phyloP scores from a whole-genome alignment of 2,888 invertebrate species.

The Amblyteles armatorius region DNA sequence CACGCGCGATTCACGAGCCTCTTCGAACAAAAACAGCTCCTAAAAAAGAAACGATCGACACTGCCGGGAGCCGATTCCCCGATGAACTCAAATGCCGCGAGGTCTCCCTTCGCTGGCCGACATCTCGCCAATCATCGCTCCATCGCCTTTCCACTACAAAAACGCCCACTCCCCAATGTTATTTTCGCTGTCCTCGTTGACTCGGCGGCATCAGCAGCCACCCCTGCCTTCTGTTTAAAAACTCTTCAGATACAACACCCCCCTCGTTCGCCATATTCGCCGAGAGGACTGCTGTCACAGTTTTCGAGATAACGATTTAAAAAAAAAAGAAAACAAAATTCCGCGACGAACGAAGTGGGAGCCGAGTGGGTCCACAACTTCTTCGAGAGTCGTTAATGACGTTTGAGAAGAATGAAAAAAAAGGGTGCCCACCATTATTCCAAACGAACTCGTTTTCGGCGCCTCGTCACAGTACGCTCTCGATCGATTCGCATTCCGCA shows the following conservation, averaged over 20 bases:
- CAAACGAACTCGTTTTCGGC: conserved; percentile 2
- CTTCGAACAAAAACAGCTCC: conserved; percentile 34
- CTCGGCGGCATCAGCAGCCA: conserved; percentile 20
- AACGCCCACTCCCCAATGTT: conserved; percentile 35
- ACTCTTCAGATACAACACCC: conserved; percentile 22
- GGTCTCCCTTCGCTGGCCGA: conserved; percentile 58
- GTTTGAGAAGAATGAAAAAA: conserved; percentile 8
- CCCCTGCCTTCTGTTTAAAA: conserved; percentile 31
- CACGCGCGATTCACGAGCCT: conserved; percentile 67
- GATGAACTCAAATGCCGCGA: conserved; percentile 72
- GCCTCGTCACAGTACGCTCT: background rate
- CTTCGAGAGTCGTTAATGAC: conserved; percentile 36
- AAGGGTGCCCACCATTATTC: conserved; percentile 1
- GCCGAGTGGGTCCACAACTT: background rate
- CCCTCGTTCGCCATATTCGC: background rate
- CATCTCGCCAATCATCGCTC: conserved; percentile 59
- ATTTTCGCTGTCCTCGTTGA: conserved; percentile 26
- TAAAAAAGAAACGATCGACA: conserved; percentile 34
- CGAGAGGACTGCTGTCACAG: conserved; percentile 4
- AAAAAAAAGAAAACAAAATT: conserved; percentile 13
- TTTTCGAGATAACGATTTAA: conserved; percentile 19
- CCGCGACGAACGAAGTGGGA: conserved; percentile 4
- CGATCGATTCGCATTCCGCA: conserved; percentile 49
- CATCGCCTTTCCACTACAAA: conserved; percentile 60
- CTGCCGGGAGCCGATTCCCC: conserved; percentile 65